Base-by-base conservation (phyloP, 2,888 invertebrate species). In the Osmoderma eremita region DNA sequence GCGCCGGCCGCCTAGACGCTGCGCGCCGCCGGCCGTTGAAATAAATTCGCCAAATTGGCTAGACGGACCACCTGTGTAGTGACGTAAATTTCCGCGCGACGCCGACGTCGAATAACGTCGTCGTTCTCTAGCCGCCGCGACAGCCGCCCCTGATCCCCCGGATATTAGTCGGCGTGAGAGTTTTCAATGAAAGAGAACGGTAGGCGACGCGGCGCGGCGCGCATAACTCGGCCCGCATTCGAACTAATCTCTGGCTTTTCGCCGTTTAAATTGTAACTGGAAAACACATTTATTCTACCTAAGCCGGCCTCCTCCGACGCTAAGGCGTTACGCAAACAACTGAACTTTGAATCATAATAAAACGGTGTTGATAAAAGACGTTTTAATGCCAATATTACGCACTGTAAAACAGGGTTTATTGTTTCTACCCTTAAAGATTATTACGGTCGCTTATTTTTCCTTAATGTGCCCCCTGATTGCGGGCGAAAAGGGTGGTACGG, bases 61-160 rank as follows among this genome's bases (percentile, higher is more conserved):
- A 50, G 64, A 49, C 50, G 58, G 73, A 71, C 76, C 77, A 78
- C 76, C 77, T 77, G 77, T 71, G 77, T 70, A 75, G 68, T 61
- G 71, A 70, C 75, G 75, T 76, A 77, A 77, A 78, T 78, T 77
- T 74, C 69, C 74, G 5, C 74, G 5, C 56, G 41, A 56, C 41
- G 41, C 56, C 56, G 39, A 56, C 56, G 56, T 41, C 56, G 56
- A 56, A 56, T 56, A 56, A 56, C 41, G 56, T 41, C 56, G 41
- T 41, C 56, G 56, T 41, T 56, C 39, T 56, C 3, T 30, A 30
- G 30, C 30, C 41, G 56, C 56, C 56, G 48, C 12, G 2, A 13
- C 36, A 17, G 38, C 17, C 68, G 65, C 67, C 69, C 69, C 70
- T 70, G 71, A 72, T 76, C 77, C 77, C 76, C 70, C 58, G 70